Evolutionary conservation across 2,888 invertebrate genomes (phyloP), one percentile per base, ranked within the genome.

Genomic region (Ectropis crepuscularia): DNA sequence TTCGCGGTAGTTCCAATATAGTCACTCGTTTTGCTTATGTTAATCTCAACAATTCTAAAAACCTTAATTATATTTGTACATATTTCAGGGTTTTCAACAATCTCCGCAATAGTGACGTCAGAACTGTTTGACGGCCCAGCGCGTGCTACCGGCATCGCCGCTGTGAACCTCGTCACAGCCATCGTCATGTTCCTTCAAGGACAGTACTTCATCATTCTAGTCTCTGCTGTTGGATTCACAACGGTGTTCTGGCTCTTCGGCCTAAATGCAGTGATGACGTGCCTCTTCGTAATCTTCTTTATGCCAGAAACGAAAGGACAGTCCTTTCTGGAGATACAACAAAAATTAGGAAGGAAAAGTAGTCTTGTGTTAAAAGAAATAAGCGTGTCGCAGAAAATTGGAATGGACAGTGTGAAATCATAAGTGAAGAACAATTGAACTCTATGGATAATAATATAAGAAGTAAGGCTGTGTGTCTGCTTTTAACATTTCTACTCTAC

Each of bases 221-320:
- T 79, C 0, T 41, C 61, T 0, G 58, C 70, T 0, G 61, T 87
- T 0, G 89, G 88, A 0, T 53, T 45, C 28, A 76, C 87, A 10
- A 59, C 61, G 0, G 63, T 68, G 2, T 71, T 67, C 60, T 71
- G 67, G 67, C 49, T 55, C 10, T 64, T 64, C 49, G 74, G 80
- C 37, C 59, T 71, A 0, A 75, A 79, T 41, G 46, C 67, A 45
- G 80, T 85, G 0, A 16, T 87, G 0, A 64, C 83, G 0, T 74
- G 74, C 39, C 5, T 77, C 0, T 82, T 87, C 28, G 72, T 88
- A 2, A 46, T 76, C 9, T 71, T 83, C 8, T 85, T 75, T 62
- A 54, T 89, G 0, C 89, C 89, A 0, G 89, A 90, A 62, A 90
- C 89, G 0, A 89, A 87, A 46, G 87, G 87, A 0, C 87, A 80